A percentile compares a stretch with the other conserved stretches of the same genome.
These are phyloP conservation scores for Pachliopta kotzebuea DNA, from an alignment of 2,888 invertebrate species.

Conservation along the genomic window DNA sequence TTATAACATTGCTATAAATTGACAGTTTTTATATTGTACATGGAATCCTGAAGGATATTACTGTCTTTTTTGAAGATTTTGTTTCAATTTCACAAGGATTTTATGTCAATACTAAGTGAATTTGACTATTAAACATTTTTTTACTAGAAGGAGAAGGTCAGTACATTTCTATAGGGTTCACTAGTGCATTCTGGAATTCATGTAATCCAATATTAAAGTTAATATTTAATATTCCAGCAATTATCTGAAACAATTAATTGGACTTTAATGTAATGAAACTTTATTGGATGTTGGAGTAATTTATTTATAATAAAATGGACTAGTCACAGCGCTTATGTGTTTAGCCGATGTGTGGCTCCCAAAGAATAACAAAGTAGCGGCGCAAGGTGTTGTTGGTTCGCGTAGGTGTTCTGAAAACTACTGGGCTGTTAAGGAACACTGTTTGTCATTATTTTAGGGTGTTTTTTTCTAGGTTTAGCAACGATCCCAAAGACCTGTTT, in stretches of 20 bases:
- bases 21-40: conserved; percentile 35
- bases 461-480: conserved; percentile 79
- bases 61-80: conserved; percentile 42
- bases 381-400: conserved; percentile 47
- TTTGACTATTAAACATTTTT: conserved; percentile 29
- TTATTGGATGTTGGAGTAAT: conserved; percentile 73
- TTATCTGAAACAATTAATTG: conserved; percentile 71
- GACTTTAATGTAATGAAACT: conserved; percentile 71
- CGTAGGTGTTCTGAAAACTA: conserved; percentile 46
- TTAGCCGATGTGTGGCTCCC: conserved; percentile 65
- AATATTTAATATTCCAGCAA: conserved; percentile 80
- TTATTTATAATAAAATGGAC: conserved; percentile 69
- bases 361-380: conserved; percentile 50
- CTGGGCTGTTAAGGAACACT: conserved; percentile 45
- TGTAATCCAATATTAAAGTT: conserved; percentile 75
- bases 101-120: conserved; percentile 16
- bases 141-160: conserved; percentile 61
- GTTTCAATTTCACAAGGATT: conserved; percentile 33
- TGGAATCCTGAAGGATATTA: conserved; percentile 41
- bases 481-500: conserved; percentile 60
- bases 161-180: conserved; percentile 64
- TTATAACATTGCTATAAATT: conserved; percentile 43
- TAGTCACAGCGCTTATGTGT: conserved; percentile 60
- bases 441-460: conserved; percentile 72
- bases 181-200: conserved; percentile 58